These are phyloP conservation scores for Calypte anna DNA, from an alignment of 2,113 vertebrate genomes.

Conservation along the genomic window DNA sequence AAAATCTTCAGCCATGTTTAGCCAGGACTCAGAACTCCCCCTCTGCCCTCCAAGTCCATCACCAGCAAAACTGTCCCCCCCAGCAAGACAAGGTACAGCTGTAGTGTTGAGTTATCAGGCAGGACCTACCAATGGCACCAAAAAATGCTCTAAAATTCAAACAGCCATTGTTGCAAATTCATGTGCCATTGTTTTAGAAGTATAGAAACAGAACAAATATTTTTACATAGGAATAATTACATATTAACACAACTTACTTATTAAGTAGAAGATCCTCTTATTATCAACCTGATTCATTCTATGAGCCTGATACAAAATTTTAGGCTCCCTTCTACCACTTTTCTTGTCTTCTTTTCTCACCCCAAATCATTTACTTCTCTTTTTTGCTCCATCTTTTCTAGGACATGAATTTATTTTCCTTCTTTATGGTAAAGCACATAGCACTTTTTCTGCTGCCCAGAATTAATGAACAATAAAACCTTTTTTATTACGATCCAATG, in stretches of 20 bases:
- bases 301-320: background rate
- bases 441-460: background rate
- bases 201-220: background rate
- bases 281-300: background rate
- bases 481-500: background rate
- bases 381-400: background rate
- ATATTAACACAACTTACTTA: background rate
- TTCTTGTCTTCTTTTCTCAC: background rate
- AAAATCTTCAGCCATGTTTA: background rate
- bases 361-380: background rate
- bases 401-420: background rate
- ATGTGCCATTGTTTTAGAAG: background rate
- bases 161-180: background rate
- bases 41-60: background rate
- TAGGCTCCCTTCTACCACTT: background rate
- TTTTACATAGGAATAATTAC: background rate
- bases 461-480: slow-evolving; percentile 60
- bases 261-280: background rate
- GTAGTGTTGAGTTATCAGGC: background rate
- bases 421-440: background rate
- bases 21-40: background rate
- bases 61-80: background rate
- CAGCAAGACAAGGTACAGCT: background rate
- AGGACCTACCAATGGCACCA: background rate
- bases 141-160: background rate